Evolutionary conservation across 2,113 vertebrate species (phyloP).

Genomic region (Gulo gulo): DNA sequence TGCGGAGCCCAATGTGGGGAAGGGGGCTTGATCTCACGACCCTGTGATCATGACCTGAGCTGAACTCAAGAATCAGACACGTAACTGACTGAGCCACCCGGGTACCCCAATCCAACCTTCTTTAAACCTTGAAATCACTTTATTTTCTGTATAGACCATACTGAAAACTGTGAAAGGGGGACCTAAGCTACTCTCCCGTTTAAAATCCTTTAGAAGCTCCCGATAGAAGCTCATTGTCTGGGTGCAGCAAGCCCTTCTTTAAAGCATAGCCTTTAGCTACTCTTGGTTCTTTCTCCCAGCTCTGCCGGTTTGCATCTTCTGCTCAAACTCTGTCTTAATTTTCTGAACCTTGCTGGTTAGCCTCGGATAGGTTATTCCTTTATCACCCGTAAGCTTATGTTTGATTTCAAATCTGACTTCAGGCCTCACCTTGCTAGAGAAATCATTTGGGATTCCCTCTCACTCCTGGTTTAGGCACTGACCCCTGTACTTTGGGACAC

Average conservation of each 20-base stretch:
- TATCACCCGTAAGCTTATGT: neutral
- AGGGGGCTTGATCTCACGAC: neutral
- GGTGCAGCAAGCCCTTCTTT: neutral
- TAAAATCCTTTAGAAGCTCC: neutral
- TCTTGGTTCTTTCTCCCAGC: neutral
- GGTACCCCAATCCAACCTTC: neutral
- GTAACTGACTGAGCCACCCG: neutral
- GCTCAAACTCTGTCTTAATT: neutral
- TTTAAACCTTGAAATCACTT: conserved; percentile 38
- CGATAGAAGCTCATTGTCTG: neutral
- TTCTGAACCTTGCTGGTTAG: neutral
- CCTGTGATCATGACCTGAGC: neutral
- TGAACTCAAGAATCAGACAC: neutral
- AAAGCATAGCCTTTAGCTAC: neutral
- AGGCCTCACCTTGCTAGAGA: neutral
- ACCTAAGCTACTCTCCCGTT: neutral
- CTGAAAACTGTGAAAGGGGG: neutral
- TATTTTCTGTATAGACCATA: neutral
- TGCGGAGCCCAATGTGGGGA: neutral
- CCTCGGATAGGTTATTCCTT: neutral
- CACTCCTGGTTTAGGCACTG: neutral
- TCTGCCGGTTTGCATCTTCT: neutral
- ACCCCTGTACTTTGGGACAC: neutral
- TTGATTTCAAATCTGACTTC: neutral
- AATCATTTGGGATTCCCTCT: neutral